phyloP scores from a whole-genome alignment of 2,888 invertebrate species.

The Andrena flavipes region DNA sequence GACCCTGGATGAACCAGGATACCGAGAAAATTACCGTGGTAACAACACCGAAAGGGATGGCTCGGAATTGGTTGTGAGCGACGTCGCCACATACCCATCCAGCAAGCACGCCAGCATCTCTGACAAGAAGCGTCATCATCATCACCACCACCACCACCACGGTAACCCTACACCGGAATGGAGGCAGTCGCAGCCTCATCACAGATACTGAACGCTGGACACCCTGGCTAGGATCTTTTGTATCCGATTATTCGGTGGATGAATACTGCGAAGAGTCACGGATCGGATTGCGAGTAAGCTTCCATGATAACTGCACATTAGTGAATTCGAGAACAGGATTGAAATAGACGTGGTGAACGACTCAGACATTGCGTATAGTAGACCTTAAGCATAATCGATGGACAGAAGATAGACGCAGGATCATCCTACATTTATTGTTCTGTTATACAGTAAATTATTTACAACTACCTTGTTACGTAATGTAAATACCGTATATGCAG shows the following conservation, averaged over 20 bases:
- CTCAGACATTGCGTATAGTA: constrained; percentile 26
- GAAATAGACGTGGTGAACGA: constrained; percentile 29
- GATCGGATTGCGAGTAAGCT: constrained; percentile 21
- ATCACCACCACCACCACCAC: constrained; percentile 89
- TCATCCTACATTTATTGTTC: constrained; percentile 56
- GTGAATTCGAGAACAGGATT: constrained; percentile 12
- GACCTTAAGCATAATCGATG: constrained; percentile 33
- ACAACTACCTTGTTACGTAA: constrained; percentile 67
- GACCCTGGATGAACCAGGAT: constrained; percentile 89
- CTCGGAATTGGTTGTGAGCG: constrained; percentile 91
- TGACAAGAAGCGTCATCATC: constrained; percentile 90
- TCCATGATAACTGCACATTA: background rate
- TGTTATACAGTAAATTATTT: constrained; percentile 74
- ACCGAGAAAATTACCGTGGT: constrained; percentile 83
- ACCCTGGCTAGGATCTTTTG: constrained; percentile 6
- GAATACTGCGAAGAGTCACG: constrained; percentile 19
- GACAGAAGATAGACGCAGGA: constrained; percentile 21
- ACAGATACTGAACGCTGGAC: constrained; percentile 84
- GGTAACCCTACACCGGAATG: constrained; percentile 86
- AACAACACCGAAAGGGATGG: constrained; percentile 86
- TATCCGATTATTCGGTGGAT: constrained; percentile 26
- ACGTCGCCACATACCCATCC: constrained; percentile 85
- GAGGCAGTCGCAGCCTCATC: constrained; percentile 86
- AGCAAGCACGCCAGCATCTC: constrained; percentile 84
- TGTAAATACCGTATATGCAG: constrained; percentile 64